phyloP scores from a whole-genome alignment of 2,797 vertebrate genomes.

The Darevskia mixta region DNA sequence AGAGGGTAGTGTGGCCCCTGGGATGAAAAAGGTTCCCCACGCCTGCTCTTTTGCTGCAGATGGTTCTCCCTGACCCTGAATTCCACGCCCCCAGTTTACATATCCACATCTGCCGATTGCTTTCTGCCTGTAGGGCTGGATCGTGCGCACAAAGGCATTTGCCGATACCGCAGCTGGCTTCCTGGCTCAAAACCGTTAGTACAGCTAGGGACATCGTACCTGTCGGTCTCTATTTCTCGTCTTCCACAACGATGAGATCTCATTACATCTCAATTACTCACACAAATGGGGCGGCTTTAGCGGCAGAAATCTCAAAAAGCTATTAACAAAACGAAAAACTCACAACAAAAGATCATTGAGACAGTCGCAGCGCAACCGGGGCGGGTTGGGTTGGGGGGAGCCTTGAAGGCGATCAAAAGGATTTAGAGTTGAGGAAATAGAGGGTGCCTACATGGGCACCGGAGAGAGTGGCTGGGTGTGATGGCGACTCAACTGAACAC shows the following conservation, averaged over 20 bases:
- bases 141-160: slow-evolving; percentile 62
- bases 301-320: slow-evolving; percentile 81
- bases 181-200: slow-evolving; percentile 77
- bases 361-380: slow-evolving; percentile 73
- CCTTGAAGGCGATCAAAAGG: slow-evolving; percentile 76
- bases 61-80: slow-evolving; percentile 23
- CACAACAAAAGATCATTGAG: slow-evolving; percentile 79
- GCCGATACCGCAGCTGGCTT: slow-evolving; percentile 67
- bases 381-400: background rate
- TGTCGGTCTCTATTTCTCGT: slow-evolving; percentile 79
- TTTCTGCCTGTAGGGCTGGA: slow-evolving; percentile 44
- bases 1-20: too few species aligned
- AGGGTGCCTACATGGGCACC: slow-evolving; percentile 60
- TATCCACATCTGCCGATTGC: slow-evolving; percentile 46
- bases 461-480: background rate
- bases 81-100: slow-evolving; percentile 2
- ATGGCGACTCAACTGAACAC: slow-evolving; percentile 74
- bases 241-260: slow-evolving; percentile 79
- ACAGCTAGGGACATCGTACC: slow-evolving; percentile 77
- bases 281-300: slow-evolving; percentile 74
- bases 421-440: slow-evolving; percentile 74
- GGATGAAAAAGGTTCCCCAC: too few species aligned
- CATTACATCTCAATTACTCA: slow-evolving; percentile 83
- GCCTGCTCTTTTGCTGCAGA: slow-evolving; percentile 21
- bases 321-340: slow-evolving; percentile 80